Evolutionary conservation across 1,140 invertebrate genomes (phyloP).

Genomic region (Drosophila eugracilis): DNA sequence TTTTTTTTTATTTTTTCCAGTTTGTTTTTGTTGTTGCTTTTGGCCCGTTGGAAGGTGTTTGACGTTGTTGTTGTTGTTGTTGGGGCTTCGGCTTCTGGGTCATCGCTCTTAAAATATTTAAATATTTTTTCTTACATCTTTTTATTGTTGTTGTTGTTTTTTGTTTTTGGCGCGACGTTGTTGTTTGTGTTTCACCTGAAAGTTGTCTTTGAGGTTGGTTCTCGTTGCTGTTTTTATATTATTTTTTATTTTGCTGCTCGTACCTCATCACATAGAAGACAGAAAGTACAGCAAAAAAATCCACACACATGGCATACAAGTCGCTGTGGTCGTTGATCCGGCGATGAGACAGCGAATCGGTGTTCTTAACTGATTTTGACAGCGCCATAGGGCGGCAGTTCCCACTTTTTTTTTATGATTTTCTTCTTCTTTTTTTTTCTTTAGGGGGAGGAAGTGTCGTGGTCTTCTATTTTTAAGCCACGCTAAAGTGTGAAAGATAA

Average conservation of each 20-base stretch:
- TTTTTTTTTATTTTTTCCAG: slow-evolving; percentile 52
- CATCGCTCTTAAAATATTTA: slow-evolving; percentile 83
- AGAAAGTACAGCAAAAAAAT: slow-evolving; percentile 41
- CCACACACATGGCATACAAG: slow-evolving; percentile 21
- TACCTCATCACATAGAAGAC: slow-evolving; percentile 70
- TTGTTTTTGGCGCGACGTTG: slow-evolving; percentile 26
- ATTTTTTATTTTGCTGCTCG: slow-evolving; percentile 43
- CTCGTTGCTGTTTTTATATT: slow-evolving; percentile 37
- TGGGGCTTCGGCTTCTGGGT: slow-evolving; percentile 71
- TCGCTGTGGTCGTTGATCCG: slow-evolving; percentile 74
- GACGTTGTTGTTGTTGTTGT: slow-evolving; percentile 45
- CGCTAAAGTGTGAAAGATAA: slow-evolving; percentile 39
- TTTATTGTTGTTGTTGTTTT: slow-evolving; percentile 8
- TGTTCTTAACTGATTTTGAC: slow-evolving; percentile 71
- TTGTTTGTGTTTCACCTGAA: slow-evolving; percentile 73
- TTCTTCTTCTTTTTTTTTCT: too few relatives aligned
- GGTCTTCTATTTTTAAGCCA: slow-evolving; percentile 60
- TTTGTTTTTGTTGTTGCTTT: slow-evolving; percentile 29
- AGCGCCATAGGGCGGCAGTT: slow-evolving; percentile 24
- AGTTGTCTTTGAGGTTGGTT: slow-evolving; percentile 73
- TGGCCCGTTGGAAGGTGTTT: slow-evolving; percentile 60
- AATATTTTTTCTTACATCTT: slow-evolving; percentile 72
- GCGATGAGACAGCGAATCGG: slow-evolving; percentile 59
- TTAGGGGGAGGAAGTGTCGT: slow-evolving; percentile 33
- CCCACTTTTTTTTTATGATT: neutral